Evolutionary conservation across 2,797 vertebrate species (phyloP).

Genomic region (Brachyalestes nurse): DNA sequence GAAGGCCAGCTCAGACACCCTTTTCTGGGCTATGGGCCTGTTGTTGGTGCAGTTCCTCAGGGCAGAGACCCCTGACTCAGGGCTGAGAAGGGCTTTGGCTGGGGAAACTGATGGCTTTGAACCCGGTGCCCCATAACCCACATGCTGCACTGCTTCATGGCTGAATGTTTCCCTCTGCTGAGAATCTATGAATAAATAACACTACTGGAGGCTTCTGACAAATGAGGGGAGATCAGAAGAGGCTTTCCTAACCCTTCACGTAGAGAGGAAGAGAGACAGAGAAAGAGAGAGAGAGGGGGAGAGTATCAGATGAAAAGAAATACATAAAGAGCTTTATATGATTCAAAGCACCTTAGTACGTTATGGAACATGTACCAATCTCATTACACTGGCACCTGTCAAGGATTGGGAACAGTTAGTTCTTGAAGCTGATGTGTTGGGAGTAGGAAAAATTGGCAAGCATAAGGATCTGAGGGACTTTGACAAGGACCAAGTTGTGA

Average conservation of each 20-base stretch:
- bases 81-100: neutral
- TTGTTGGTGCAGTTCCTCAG: neutral
- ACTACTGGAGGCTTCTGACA: constrained; percentile 58
- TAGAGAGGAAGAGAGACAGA: constrained; percentile 3
- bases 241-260: neutral
- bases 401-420: too few relatives aligned
- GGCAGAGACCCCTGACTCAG: neutral
- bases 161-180: constrained; percentile 42
- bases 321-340: neutral
- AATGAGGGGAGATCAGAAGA: constrained; percentile 54
- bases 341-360: neutral
- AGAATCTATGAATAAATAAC: constrained; percentile 69
- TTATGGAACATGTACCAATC: neutral
- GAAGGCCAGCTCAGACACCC: neutral
- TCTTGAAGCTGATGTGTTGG: too few relatives aligned
- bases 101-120: constrained; percentile 36
- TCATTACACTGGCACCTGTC: too few relatives aligned
- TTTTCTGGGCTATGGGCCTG: neutral
- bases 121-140: constrained; percentile 3
- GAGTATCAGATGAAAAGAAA: neutral
- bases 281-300: neutral
- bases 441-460: too few relatives aligned
- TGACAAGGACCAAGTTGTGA: too few relatives aligned
- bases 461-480: too few relatives aligned
- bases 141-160: constrained; percentile 29